phyloP scores from a whole-genome alignment of 2,888 invertebrate genomes.

The Ecliptopera silaceata region DNA sequence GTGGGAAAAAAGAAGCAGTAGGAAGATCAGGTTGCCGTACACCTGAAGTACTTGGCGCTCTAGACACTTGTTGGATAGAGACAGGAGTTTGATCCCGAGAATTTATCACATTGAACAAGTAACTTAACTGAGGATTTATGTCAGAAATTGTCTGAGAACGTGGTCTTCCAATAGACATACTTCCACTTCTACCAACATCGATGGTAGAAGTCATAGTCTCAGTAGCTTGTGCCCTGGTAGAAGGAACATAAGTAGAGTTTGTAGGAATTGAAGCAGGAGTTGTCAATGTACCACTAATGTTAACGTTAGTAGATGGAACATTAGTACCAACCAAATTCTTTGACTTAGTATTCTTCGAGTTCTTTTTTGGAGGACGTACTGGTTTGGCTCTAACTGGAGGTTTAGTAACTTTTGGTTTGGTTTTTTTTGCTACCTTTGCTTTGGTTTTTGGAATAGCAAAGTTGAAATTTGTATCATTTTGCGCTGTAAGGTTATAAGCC shows the following conservation, averaged over 20 bases:
- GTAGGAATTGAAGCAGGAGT: not conserved
- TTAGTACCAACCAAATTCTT: too few relatives aligned
- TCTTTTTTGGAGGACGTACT: not conserved
- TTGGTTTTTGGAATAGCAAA: slow-evolving; percentile 2
- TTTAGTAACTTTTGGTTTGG: not conserved
- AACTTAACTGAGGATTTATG: not conserved
- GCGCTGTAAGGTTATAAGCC: not conserved
- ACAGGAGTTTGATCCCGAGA: not conserved
- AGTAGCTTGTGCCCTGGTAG: not conserved
- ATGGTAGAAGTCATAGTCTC: not conserved
- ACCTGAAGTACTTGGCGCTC: not conserved
- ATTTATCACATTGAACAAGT: not conserved
- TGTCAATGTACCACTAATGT: not conserved
- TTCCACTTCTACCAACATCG: not conserved
- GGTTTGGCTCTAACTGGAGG: slow-evolving; percentile 7
- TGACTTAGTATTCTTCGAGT: not conserved
- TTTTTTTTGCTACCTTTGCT: not conserved
- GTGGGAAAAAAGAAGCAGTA: not conserved
- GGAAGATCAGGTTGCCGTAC: not conserved
- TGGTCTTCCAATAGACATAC: not conserved
- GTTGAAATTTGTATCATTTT: not conserved
- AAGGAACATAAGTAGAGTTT: not conserved
- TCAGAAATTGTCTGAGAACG: not conserved
- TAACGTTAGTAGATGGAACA: not conserved
- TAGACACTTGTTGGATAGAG: not conserved